phyloP scores from a whole-genome alignment of 2,113 vertebrate genomes.

The Cisticola juncidis region DNA sequence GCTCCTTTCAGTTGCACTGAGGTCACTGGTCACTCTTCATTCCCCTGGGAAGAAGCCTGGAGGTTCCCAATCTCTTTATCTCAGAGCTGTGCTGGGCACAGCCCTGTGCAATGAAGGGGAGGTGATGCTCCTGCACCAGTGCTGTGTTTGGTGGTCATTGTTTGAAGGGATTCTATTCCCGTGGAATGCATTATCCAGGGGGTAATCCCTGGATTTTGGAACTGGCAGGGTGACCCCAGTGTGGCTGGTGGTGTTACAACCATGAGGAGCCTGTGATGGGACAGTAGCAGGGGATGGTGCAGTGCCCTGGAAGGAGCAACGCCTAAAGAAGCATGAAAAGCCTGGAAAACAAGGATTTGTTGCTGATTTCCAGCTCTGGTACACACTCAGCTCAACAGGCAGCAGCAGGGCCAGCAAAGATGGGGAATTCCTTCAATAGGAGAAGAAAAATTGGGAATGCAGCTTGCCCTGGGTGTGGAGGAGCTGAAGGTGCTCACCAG shows the following conservation, averaged over 20 bases:
- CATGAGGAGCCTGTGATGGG: accelerated
- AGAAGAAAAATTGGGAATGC: not conserved
- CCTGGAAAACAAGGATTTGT: not conserved
- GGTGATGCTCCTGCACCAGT: not conserved
- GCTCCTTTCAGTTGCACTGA: not conserved
- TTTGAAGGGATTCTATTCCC: accelerated
- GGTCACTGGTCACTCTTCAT: not conserved
- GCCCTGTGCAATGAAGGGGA: accelerated
- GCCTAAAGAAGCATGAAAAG: not conserved
- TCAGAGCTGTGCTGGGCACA: not conserved
- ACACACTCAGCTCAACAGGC: not conserved
- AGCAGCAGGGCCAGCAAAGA: accelerated
- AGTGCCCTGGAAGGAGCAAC: accelerated
- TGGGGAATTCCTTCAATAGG: accelerated
- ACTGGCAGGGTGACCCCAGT: not conserved
- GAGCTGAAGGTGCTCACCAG: not conserved
- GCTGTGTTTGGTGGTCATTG: not conserved
- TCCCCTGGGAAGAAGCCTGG: not conserved
- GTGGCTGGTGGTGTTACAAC: not conserved
- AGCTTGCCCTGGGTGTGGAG: not conserved
- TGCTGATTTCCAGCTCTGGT: not conserved
- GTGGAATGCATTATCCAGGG: accelerated
- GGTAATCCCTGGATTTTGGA: not conserved
- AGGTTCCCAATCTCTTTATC: not conserved
- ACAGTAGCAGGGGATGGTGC: not conserved